These are phyloP conservation scores for Stenoptilia bipunctidactyla DNA, from an alignment of 2,888 invertebrate species.

Conservation along the genomic window DNA sequence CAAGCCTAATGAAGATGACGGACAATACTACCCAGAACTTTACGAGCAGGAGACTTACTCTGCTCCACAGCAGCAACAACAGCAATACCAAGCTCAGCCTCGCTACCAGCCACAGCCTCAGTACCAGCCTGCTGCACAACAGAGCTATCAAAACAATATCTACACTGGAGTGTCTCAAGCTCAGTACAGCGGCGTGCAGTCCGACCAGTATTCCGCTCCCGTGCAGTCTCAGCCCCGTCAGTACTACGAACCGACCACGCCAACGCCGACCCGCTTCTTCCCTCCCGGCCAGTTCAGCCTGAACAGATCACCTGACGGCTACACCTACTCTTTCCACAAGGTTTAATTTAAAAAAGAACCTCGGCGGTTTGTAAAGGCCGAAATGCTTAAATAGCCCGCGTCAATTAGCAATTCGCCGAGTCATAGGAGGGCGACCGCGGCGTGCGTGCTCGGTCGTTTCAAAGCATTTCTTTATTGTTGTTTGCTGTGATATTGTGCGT, in stretches of 20 bases:
- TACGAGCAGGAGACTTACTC: conserved; percentile 58
- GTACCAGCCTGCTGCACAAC: conserved; percentile 29
- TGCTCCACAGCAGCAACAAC: conserved; percentile 43
- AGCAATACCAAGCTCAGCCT: conserved; percentile 40
- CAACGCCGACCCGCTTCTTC: conserved; percentile 80
- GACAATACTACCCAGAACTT: conserved; percentile 63
- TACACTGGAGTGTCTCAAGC: conserved; percentile 62
- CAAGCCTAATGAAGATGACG: conserved; percentile 61
- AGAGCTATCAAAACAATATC: conserved; percentile 52
- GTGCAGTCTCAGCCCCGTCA: conserved; percentile 43
- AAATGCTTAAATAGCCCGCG: conserved; percentile 50
- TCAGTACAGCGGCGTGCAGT: conserved; percentile 57
- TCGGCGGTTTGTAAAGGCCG: conserved; percentile 46
- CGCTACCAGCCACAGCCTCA: conserved; percentile 38
- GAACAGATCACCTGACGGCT: conserved; percentile 90
- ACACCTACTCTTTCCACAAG: conserved; percentile 87
- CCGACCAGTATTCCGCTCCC: conserved; percentile 25
- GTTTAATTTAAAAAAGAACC: conserved; percentile 47
- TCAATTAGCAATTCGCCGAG: conserved; percentile 57
- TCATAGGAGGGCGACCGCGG: conserved; percentile 43
- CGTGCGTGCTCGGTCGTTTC: conserved; percentile 39
- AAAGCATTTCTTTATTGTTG: conserved; percentile 66
- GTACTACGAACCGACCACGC: conserved; percentile 74
- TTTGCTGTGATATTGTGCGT: conserved; percentile 68
- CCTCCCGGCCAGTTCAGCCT: conserved; percentile 89